These are phyloP conservation scores for Bombus sylvicola DNA, from an alignment of 1,140 invertebrate genomes.

Conservation along the genomic window DNA sequence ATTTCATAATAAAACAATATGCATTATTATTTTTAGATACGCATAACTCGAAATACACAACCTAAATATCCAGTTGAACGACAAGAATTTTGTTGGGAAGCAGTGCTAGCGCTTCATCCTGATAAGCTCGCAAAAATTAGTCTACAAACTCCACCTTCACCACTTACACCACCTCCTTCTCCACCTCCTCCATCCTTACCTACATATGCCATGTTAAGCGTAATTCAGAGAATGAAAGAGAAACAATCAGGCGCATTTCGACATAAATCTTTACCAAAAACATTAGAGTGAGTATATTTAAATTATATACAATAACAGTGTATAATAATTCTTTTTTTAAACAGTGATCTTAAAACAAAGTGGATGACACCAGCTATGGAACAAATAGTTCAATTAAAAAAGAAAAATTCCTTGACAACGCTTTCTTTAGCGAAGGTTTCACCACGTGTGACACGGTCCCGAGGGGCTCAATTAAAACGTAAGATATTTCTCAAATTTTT, in stretches of 20 bases:
- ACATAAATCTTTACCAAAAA: constrained; percentile 68
- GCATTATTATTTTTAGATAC: constrained; percentile 67
- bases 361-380: constrained; percentile 81
- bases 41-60: constrained; percentile 79
- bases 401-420: constrained; percentile 54
- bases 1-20: neutral
- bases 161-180: constrained; percentile 77
- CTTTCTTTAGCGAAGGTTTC: constrained; percentile 32
- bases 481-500: constrained; percentile 41
- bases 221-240: constrained; percentile 81
- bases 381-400: constrained; percentile 74
- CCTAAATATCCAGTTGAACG: constrained; percentile 60
- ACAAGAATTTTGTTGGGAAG: constrained; percentile 79
- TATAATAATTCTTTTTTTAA: constrained; percentile 5
- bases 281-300: constrained; percentile 72
- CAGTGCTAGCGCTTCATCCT: constrained; percentile 78
- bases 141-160: constrained; percentile 69
- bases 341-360: constrained; percentile 73
- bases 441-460: constrained; percentile 72
- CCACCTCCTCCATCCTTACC: constrained; percentile 76
- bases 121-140: constrained; percentile 81
- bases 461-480: constrained; percentile 72
- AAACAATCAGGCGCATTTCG: constrained; percentile 70
- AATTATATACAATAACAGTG: constrained; percentile 6
- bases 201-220: constrained; percentile 83